These are phyloP conservation scores for Homarus gammarus DNA, from an alignment of 2,888 invertebrate genomes.

Conservation along the genomic window DNA sequence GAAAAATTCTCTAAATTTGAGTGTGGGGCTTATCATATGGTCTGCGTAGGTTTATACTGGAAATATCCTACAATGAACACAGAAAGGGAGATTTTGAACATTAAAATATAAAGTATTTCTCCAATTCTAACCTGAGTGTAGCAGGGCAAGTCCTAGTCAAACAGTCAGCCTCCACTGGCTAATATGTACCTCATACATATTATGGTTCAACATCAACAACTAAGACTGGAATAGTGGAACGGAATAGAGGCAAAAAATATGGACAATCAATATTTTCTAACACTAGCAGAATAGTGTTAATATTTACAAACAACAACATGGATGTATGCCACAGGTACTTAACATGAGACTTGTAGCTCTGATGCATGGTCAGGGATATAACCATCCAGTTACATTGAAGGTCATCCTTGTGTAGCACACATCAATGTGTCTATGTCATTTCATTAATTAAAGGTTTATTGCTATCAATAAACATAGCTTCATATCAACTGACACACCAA, in stretches of 20 bases:
- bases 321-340: slow-evolving; percentile 21
- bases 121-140: slow-evolving; percentile 31
- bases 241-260: slow-evolving; percentile 73
- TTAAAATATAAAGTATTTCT: slow-evolving; percentile 14
- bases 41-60: slow-evolving; percentile 14
- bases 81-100: slow-evolving; percentile 7
- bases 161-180: slow-evolving; percentile 56
- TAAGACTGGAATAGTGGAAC: slow-evolving; percentile 69
- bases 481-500: slow-evolving; percentile 68
- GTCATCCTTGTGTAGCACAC: slow-evolving; percentile 24
- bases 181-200: slow-evolving; percentile 61
- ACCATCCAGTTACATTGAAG: slow-evolving; percentile 7
- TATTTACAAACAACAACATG: slow-evolving; percentile 63
- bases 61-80: slow-evolving; percentile 18
- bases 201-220: slow-evolving; percentile 68
- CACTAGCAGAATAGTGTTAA: slow-evolving; percentile 58
- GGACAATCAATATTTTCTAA: slow-evolving; percentile 70
- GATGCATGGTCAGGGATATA: background rate
- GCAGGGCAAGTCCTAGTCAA: slow-evolving; percentile 56
- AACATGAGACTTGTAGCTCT: background rate
- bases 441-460: slow-evolving; percentile 67
- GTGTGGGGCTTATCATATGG: background rate
- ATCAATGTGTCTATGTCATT: slow-evolving; percentile 33
- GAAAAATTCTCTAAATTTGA: slow-evolving; percentile 6
- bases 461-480: slow-evolving; percentile 69